These are phyloP conservation scores for Drosophila lutescens DNA, from an alignment of 2,888 invertebrate species.

Conservation along the genomic window DNA sequence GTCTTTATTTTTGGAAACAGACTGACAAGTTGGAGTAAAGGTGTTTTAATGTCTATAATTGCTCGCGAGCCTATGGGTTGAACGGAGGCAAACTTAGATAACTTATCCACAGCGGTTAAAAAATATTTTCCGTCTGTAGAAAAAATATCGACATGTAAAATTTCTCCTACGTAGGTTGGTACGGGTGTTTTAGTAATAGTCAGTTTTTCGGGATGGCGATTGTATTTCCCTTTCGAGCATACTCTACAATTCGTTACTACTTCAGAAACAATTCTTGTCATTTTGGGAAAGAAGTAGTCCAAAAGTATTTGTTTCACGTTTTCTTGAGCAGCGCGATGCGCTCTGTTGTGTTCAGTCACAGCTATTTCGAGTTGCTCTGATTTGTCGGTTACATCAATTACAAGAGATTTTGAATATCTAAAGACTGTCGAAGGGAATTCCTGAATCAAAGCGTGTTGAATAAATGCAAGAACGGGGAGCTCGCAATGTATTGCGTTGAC, in stretches of 20 bases:
- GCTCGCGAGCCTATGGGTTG: neutral
- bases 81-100: slow-evolving; percentile 1
- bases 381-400: neutral
- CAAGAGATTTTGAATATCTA: neutral
- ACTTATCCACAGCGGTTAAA: neutral
- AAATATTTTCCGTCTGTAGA: neutral
- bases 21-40: neutral
- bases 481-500: neutral
- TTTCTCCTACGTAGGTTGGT: neutral
- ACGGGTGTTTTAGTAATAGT: neutral
- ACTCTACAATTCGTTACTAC: neutral
- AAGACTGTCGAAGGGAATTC: neutral
- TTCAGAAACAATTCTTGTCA: neutral
- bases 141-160: neutral
- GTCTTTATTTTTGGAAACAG: neutral
- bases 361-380: slow-evolving; percentile 1
- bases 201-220: neutral
- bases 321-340: neutral
- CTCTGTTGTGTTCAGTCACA: neutral
- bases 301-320: neutral
- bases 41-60: neutral
- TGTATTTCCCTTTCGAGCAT: neutral
- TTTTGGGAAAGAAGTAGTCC: neutral
- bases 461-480: neutral
- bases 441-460: neutral